A percentile compares a stretch with the other conserved stretches of the same genome.
phyloP scores from a whole-genome alignment of 1,140 invertebrate genomes.

The Tenebrio molitor region DNA sequence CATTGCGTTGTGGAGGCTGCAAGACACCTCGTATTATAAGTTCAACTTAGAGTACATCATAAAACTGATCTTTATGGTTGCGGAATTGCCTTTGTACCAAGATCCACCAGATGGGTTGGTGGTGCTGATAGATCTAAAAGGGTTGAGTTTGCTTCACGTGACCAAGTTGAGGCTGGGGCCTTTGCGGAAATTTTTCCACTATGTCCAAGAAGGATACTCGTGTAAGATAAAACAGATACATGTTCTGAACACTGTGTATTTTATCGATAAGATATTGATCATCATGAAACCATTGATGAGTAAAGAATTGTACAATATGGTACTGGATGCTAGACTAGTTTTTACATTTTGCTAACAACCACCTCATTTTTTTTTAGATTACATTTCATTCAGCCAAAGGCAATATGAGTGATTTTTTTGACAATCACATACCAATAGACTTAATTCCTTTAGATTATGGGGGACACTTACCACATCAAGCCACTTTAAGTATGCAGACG shows the following conservation, averaged over 20 bases:
- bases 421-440: constrained; percentile 64
- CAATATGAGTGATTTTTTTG: constrained; percentile 66
- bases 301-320: constrained; percentile 73
- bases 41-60: constrained; percentile 73
- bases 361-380: constrained; percentile 62
- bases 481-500: constrained; percentile 64
- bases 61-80: constrained; percentile 73
- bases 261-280: constrained; percentile 73
- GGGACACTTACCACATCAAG: constrained; percentile 65
- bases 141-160: constrained; percentile 69
- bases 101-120: constrained; percentile 67
- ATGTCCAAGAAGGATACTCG: constrained; percentile 71
- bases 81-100: constrained; percentile 65
- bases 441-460: constrained; percentile 68
- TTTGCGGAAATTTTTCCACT: constrained; percentile 66
- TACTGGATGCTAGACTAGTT: constrained; percentile 56
- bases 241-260: constrained; percentile 74
- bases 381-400: constrained; percentile 64
- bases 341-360: background rate
- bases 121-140: constrained; percentile 76
- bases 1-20: constrained; percentile 73
- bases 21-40: constrained; percentile 70
- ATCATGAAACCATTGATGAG: constrained; percentile 76
- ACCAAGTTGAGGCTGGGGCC: constrained; percentile 67
- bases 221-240: constrained; percentile 73